These are phyloP conservation scores for Nautilus pompilius DNA, from an alignment of 1,140 invertebrate genomes.

Conservation along the genomic window DNA sequence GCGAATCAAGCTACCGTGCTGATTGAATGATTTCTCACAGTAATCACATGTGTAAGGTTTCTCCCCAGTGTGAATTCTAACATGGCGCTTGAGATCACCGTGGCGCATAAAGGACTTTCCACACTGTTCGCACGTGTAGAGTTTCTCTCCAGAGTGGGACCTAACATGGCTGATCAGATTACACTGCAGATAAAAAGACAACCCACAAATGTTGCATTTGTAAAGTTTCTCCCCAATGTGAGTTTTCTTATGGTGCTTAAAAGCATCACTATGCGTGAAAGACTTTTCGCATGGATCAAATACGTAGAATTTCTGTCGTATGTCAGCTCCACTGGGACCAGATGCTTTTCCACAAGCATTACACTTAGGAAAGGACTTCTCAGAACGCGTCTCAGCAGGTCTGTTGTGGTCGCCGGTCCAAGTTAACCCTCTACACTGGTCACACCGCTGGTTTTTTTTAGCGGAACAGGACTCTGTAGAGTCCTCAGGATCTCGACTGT, in stretches of 20 bases:
- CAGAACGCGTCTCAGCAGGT: too few species aligned
- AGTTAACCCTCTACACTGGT: too few species aligned
- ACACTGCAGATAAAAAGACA: not conserved
- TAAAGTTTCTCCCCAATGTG: not conserved
- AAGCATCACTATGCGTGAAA: not conserved
- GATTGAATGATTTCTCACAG: slow-evolving; percentile 9
- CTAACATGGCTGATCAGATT: not conserved
- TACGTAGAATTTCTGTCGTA: not conserved
- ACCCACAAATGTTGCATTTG: not conserved
- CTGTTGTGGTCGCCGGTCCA: too few species aligned
- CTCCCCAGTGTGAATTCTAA: slow-evolving; percentile 71
- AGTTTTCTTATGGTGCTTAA: not conserved
- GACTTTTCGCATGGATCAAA: not conserved
- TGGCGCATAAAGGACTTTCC: slow-evolving; percentile 14
- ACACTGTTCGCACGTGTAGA: slow-evolving; percentile 21
- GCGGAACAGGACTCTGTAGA: too few species aligned
- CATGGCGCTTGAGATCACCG: slow-evolving; percentile 14
- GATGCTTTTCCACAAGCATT: slow-evolving; percentile 62
- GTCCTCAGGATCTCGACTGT: too few species aligned
- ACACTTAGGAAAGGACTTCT: too few species aligned
- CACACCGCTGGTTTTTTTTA: too few species aligned
- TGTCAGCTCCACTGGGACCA: slow-evolving; percentile 69
- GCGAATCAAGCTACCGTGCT: slow-evolving; percentile 2
- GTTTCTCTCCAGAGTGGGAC: slow-evolving; percentile 16
- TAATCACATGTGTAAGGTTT: slow-evolving; percentile 66